phyloP scores from a whole-genome alignment of 2,797 vertebrate genomes.

The Phrynocephalus vlangalii region DNA sequence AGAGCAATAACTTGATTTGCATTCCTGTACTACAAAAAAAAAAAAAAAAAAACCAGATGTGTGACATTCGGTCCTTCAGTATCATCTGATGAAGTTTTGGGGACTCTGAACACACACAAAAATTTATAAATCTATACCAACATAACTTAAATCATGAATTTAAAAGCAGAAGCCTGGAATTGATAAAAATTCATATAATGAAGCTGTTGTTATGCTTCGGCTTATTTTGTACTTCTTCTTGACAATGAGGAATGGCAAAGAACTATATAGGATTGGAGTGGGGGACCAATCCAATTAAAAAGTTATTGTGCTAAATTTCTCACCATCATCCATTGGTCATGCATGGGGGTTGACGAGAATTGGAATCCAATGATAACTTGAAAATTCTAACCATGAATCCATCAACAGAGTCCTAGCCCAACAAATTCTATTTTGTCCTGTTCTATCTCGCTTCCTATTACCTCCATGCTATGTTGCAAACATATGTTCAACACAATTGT shows the following conservation, averaged over 20 bases:
- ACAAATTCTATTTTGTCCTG: neutral
- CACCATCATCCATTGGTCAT: neutral
- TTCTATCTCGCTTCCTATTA: neutral
- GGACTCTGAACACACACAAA: no score
- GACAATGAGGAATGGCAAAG: neutral
- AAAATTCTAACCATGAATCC: neutral
- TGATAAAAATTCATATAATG: neutral
- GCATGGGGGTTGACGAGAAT: neutral
- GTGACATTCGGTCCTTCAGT: conserved; percentile 52
- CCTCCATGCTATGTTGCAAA: no score
- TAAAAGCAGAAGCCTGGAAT: neutral
- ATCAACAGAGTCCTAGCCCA: neutral
- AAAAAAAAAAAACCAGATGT: conserved; percentile 65
- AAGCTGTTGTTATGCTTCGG: neutral
- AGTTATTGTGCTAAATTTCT: neutral
- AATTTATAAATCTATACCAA: neutral
- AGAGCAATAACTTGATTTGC: conserved; percentile 61
- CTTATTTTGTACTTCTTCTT: neutral
- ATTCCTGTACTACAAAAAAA: conserved; percentile 62
- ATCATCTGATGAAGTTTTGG: conserved; percentile 36
- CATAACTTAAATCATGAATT: neutral
- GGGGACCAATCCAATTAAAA: neutral
- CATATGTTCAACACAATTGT: no score
- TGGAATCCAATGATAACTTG: neutral
- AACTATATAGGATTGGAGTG: neutral